Base-by-base conservation (phyloP, 1,140 invertebrate genomes). In the Drosophila chauvacae region DNA sequence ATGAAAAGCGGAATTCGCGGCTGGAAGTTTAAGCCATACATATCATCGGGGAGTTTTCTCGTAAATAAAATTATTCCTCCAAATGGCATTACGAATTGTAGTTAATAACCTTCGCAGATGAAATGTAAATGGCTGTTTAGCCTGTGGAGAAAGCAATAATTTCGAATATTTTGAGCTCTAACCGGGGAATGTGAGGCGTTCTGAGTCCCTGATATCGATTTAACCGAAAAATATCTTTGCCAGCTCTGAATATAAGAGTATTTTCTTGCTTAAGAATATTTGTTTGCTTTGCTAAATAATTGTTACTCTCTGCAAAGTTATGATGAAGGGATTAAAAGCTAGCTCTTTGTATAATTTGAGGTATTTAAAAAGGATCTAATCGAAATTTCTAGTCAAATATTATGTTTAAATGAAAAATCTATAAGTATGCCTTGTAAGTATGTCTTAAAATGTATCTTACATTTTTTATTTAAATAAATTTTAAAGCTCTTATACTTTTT, bases 1-100 rank as follows among this genome's bases (percentile, higher is more conserved):
- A 70, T 70, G 63, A 70, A 68, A 70, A 70, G 48, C 45, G 23
- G 23, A 47, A 68, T 70, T 70, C 33, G 48, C 44, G 33, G 41
- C 30, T 20, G 39, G 39, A 18, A 47, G 48, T 30, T 70, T 26
- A 53, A 53, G 62, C 48, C 26, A 23, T 68, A 68, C 66, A 45
- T 41, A 55, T 56, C 48, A 45, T 41, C 7, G 35, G 26, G 62
- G n/a, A 68, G 35, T 45, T 55, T 70, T 45, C 37, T 35, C 66
- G 48, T 37, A 55, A 68, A 70, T 70, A 66, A 47, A 68, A 68
- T 70, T 68, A 56, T 69, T 56, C 11, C 23, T 33, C 10, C 65
- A 35, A 70, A 56, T 48, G 59, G 33, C 14, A 66, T 70, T 70
- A 70, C 48, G 39, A 55, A 70, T 55, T 56, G 45, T 70, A 23